A percentile compares a stretch with the other conserved stretches of the same genome.
These are phyloP conservation scores for Anoplophora glabripennis DNA, from an alignment of 1,140 invertebrate genomes.

Conservation along the genomic window DNA sequence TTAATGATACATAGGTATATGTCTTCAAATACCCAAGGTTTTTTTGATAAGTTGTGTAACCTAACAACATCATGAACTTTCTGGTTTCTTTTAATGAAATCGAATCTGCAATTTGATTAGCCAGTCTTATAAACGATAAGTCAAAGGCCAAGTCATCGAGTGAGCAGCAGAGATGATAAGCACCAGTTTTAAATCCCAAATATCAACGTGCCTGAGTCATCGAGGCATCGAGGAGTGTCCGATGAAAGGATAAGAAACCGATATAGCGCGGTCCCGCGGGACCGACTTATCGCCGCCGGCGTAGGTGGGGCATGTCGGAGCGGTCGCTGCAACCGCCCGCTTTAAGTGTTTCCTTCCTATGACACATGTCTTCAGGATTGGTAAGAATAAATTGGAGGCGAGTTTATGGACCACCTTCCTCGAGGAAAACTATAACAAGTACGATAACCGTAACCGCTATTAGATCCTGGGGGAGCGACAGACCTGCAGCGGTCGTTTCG, in stretches of 20 bases:
- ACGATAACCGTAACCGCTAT: slow-evolving; percentile 48
- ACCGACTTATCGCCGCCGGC: background rate
- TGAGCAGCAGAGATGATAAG: no score
- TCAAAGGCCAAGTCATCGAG: no score
- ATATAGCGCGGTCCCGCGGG: background rate
- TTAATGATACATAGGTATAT: no score
- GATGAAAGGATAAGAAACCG: background rate
- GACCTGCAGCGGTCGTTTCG: slow-evolving; percentile 45
- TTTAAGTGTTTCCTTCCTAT: background rate
- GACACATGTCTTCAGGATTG: slow-evolving; percentile 7
- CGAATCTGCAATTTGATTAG: no score
- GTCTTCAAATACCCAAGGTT: no score
- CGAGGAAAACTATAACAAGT: slow-evolving; percentile 46
- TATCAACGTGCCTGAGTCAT: no score
- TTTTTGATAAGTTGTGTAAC: no score
- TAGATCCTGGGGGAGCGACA: slow-evolving; percentile 33
- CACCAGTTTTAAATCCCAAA: no score
- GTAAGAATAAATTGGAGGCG: slow-evolving; percentile 40
- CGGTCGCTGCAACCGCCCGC: background rate
- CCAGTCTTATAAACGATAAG: no score
- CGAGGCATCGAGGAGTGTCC: no score
- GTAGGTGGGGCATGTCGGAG: background rate
- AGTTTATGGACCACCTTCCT: slow-evolving; percentile 48
- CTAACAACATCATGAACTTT: no score
- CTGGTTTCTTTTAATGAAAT: no score